Base-by-base conservation (phyloP, 2,113 vertebrate species). In the Himantopus leucocephalus region DNA sequence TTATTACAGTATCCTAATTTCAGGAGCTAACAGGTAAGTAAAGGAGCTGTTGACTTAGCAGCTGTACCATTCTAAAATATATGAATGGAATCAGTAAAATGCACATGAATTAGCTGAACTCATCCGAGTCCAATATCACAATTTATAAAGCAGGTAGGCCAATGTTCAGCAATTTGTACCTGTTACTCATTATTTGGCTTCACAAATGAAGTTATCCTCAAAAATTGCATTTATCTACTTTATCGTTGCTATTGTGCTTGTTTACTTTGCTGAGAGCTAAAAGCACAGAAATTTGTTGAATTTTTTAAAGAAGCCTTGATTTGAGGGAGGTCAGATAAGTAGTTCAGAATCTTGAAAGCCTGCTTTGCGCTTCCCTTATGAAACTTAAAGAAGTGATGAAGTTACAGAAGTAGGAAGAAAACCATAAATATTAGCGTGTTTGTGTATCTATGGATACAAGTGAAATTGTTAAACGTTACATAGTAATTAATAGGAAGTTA, bases 11-110 rank as follows among this genome's bases (percentile, higher is more conserved):
- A 35, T 76, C 29, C 19, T 87, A 30, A 62, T 92, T 90, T 89
- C 35, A 55, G 66, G 48, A 95, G 12, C 39, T 89, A 75, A 48
- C 56, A 68, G 48, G 66, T 94, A 89, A 91, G 76, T 95, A 60
- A 92, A 85, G 22, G n/a, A 62, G 17, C 10, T 4, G 2, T 71
- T 89, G 63, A 24, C 29, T 77, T 91, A 45, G 43, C 29, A 71
- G n/a, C 59, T 80, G 20, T 74, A 29, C 41, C 9, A 5, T 70
- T 78, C 34, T 58, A 66, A 90, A 92, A 26, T 86, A 19, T 12
- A 8, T n/a, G 12, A 78, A 53, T 62, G 17, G 20, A 55, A 30
- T 89, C 12, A 16, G 62, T 67, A 32, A 81, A 91, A 91, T 12
- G 14, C 24, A 23, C 4, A 2, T 37, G 11, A 74, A 47, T 81